These are phyloP conservation scores for Reticulitermes speratus DNA, from an alignment of 1,140 invertebrate species.

Conservation along the genomic window DNA sequence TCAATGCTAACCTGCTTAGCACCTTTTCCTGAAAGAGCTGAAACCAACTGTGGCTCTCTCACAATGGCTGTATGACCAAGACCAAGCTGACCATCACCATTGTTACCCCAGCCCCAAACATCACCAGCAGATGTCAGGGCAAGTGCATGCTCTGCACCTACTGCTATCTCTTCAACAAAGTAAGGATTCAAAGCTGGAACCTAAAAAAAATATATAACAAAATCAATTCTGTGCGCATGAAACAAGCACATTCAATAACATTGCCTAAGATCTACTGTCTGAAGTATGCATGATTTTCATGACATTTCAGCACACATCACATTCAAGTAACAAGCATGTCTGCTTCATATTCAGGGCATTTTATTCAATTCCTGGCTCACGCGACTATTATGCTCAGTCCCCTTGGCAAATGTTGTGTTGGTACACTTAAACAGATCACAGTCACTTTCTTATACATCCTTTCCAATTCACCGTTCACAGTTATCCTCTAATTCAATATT, in stretches of 20 bases:
- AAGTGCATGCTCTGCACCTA: conserved; percentile 64
- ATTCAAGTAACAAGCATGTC: too few species aligned
- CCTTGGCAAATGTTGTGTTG: too few species aligned
- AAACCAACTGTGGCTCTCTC: conserved; percentile 57
- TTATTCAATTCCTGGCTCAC: too few species aligned
- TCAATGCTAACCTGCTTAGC: conserved; percentile 54
- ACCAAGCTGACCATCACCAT: conserved; percentile 63
- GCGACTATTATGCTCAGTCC: too few species aligned
- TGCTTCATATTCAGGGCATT: too few species aligned
- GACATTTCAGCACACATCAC: too few species aligned
- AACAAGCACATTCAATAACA: not conserved
- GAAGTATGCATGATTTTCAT: too few species aligned
- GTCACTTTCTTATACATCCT: too few species aligned
- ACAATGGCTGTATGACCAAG: conserved; percentile 57
- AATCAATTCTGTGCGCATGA: not conserved
- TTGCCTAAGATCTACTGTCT: too few species aligned
- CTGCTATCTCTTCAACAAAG: conserved; percentile 59
- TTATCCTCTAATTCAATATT: too few species aligned
- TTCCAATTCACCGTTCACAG: too few species aligned
- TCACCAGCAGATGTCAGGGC: conserved; percentile 58
- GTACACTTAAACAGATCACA: too few species aligned
- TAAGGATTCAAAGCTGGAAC: conserved; percentile 52
- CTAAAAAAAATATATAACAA: conserved; percentile 36
- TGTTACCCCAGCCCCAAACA: conserved; percentile 67
- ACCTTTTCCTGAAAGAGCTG: conserved; percentile 55